Conservation (phyloP, 2,888 invertebrate species). For the Galerucella calmariensis region DNA sequence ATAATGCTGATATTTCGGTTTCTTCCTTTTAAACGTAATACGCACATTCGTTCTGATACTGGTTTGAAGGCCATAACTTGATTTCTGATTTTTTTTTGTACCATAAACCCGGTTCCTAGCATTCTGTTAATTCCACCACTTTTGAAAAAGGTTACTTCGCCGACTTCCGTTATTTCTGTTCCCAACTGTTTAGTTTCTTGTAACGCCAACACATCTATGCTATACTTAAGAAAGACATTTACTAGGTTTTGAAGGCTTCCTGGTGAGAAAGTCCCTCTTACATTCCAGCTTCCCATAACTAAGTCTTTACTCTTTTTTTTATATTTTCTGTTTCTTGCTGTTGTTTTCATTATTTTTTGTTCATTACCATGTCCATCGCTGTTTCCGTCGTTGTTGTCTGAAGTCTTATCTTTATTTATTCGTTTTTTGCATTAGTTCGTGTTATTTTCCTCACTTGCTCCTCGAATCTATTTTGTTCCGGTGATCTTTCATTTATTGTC, state of each 20-base stretch:
- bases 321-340: background rate
- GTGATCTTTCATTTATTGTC: no score
- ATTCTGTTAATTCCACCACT: constrained; percentile 11
- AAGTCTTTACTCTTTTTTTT: constrained; percentile 3
- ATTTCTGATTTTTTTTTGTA: background rate
- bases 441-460: no score
- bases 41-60: constrained; percentile 7
- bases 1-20: constrained; percentile 4
- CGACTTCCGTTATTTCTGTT: background rate
- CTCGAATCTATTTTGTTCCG: no score
- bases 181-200: constrained; percentile 8
- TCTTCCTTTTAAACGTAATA: constrained; percentile 5
- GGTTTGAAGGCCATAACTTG: no score
- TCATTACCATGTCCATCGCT: no score
- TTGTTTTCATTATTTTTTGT: no score
- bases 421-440: no score
- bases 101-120: constrained; percentile 9
- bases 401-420: no score
- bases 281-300: constrained; percentile 5
- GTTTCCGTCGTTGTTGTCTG: no score
- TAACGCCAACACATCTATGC: background rate
- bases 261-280: background rate
- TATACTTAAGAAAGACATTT: background rate
- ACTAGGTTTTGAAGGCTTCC: background rate
- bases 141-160: background rate